phyloP scores from a whole-genome alignment of 2,797 vertebrate genomes.

The Cryptoprocta ferox region DNA sequence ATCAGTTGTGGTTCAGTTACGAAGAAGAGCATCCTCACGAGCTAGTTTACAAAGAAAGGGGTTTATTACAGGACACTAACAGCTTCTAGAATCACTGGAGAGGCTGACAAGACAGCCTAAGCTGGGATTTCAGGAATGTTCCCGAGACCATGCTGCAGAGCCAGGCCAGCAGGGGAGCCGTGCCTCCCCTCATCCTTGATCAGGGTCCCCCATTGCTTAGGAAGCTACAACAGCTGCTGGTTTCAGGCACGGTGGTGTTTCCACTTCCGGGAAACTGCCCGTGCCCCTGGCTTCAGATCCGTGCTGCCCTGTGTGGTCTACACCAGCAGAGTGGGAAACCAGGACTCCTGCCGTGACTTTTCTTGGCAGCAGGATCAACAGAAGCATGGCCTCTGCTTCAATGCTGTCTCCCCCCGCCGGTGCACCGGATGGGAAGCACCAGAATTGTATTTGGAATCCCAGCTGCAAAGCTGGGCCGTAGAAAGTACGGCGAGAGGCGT shows the following conservation, averaged over 20 bases:
- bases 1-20: accelerated
- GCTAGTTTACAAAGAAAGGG: not conserved
- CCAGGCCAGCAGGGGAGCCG: not conserved
- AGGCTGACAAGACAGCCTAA: not conserved
- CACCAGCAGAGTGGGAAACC: not conserved
- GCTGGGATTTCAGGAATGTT: not conserved
- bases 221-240: not conserved
- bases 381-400: not conserved
- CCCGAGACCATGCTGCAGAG: not conserved
- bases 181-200: accelerated
- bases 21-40: not conserved
- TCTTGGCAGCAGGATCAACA: not conserved
- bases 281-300: too few relatives aligned
- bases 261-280: not conserved
- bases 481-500: accelerated
- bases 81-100: not conserved
- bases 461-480: not conserved
- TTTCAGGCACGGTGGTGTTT: not conserved
- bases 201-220: not conserved
- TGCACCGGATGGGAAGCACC: not conserved
- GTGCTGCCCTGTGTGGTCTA: not conserved
- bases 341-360: not conserved
- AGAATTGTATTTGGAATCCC: not conserved
- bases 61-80: not conserved
- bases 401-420: not conserved